Percentiles rank a stretch among this genome's conserved stretches.
Evolutionary conservation across 1,140 invertebrate genomes (phyloP).

Genomic region (Arion vulgaris): DNA sequence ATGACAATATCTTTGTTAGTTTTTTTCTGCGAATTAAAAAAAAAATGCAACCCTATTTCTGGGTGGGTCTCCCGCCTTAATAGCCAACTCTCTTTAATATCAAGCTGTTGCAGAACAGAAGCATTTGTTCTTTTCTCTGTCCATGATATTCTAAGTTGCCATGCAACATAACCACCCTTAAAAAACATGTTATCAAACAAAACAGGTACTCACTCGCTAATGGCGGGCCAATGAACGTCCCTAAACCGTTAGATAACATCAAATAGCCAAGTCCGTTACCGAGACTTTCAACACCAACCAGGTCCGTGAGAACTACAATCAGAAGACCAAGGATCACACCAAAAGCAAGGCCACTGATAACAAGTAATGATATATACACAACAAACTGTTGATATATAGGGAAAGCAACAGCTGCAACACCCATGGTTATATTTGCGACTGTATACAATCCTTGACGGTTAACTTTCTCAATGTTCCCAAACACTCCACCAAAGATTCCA

Average conservation of each 20-base stretch:
- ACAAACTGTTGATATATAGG: constrained; percentile 43
- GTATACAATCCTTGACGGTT: constrained; percentile 54
- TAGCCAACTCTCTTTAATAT: too few species aligned
- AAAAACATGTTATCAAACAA: neutral
- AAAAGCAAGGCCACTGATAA: constrained; percentile 55
- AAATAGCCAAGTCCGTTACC: constrained; percentile 62
- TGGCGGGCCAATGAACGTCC: constrained; percentile 60
- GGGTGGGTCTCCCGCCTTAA: too few species aligned
- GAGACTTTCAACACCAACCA: constrained; percentile 55
- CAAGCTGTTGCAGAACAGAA: too few species aligned
- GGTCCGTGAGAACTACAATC: constrained; percentile 59
- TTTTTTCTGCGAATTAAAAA: too few species aligned
- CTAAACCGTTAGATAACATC: constrained; percentile 65
- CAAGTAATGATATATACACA: constrained; percentile 37
- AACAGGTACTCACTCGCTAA: constrained; percentile 56
- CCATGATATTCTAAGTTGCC: too few species aligned
- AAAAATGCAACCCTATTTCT: too few species aligned
- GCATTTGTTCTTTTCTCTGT: too few species aligned
- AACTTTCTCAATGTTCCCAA: constrained; percentile 54
- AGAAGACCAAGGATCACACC: constrained; percentile 62
- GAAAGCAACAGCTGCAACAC: constrained; percentile 44
- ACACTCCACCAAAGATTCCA: constrained; percentile 53
- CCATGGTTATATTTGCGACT: constrained; percentile 49
- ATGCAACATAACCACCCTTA: too few species aligned
- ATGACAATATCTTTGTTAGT: too few species aligned